Evolutionary conservation across 2,888 invertebrate genomes (phyloP), one percentile per base, ranked within the genome.

Genomic region (Acleris laterana): DNA sequence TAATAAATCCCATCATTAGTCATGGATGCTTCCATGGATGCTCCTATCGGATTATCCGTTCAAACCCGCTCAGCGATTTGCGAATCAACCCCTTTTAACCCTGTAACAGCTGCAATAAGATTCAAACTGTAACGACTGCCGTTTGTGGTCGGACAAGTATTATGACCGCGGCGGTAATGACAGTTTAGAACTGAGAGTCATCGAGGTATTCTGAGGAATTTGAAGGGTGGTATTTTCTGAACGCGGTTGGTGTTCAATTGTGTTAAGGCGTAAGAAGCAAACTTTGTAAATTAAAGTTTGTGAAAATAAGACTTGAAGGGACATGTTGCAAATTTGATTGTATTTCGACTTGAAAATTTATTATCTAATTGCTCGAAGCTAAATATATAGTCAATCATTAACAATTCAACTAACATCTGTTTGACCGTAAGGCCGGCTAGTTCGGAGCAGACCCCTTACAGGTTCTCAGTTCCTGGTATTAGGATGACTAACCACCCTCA

Each of bases 1-100:
- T 50, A 68, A 63, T 66, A 62, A 68, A 60, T 53, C 59, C 63
- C 50, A 48, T 67, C 67, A 63, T 67, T 67, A 67, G 67, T 63
- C 67, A 67, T 67, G 62, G 67, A 67, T 59, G 67, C 67, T 38
- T 38, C 53, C 32, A 32, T 32, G 32, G 32, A 32, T 32, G 32
- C 32, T 62, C 58, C 53, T 62, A 57, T 58, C 56, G 66, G 62
- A 67, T 67, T 62, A 67, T 67, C 67, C 67, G 16, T 22, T 65
- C 48, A 42, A 32, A 52, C 58, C 62, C 20, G 25, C 55, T 57
- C 64, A 68, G 68, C 68, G 50, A 32, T 65, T 68, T 65, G 7
- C 32, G 7, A 4, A 9, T 16, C 22, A 17, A 4, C 38, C 1
- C 19, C 32, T 11, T 19, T 22, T 3, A 50, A 61, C 44, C 20